Evolutionary conservation across 2,797 vertebrate species (phyloP).

Genomic region (Lithobates sylvaticus): DNA sequence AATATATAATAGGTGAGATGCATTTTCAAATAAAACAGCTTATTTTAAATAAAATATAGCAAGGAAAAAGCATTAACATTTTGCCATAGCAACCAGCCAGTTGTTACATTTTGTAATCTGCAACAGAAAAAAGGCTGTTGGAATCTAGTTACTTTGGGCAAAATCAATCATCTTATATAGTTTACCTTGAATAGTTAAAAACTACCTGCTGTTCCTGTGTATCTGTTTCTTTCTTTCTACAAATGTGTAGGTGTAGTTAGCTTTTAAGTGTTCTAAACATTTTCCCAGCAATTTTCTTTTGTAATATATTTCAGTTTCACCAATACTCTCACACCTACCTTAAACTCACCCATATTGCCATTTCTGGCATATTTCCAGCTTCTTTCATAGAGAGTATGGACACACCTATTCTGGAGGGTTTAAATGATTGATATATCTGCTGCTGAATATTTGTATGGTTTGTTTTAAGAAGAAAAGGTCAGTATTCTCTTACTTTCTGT

Average conservation of each 20-base stretch:
- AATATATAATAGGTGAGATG: too few relatives aligned
- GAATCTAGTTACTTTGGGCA: too few relatives aligned
- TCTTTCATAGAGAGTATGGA: conserved; percentile 3
- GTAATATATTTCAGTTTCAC: conserved; percentile 11
- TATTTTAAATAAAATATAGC: too few relatives aligned
- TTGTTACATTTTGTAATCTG: too few relatives aligned
- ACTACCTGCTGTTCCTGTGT: not conserved
- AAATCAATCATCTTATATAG: not conserved
- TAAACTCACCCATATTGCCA: not conserved
- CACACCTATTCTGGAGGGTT: conserved; percentile 42
- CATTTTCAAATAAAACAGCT: too few relatives aligned
- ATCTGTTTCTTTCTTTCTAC: not conserved
- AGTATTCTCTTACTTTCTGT: not conserved
- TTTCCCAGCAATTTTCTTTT: conserved; percentile 12
- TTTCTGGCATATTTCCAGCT: conserved; percentile 30
- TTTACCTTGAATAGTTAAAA: not conserved
- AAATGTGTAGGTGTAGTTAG: not conserved
- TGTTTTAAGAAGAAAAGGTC: conserved; percentile 7
- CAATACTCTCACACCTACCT: conserved; percentile 9
- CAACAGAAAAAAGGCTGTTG: too few relatives aligned
- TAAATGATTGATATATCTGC: conserved; percentile 32
- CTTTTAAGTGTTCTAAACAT: not conserved
- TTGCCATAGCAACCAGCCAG: too few relatives aligned
- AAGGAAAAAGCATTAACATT: too few relatives aligned
- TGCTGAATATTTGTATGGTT: not conserved